Conservation (phyloP, 2,113 vertebrate species). For the Corythoichthys intestinalis region DNA sequence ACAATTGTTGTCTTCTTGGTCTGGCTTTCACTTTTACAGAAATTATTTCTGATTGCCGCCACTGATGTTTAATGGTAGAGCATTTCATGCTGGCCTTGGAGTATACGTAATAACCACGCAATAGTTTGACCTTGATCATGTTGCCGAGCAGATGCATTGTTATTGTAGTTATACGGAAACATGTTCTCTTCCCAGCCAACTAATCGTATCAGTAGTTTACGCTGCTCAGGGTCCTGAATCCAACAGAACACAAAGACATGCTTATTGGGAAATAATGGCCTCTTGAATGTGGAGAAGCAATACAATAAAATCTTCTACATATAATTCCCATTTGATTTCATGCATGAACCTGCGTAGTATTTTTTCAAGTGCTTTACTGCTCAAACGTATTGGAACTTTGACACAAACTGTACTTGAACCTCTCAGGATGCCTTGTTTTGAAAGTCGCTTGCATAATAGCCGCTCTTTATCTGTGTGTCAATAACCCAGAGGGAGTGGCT, state of each 20-base stretch:
- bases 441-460: constrained; percentile 24
- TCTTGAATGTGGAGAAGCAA: background rate
- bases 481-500: constrained; percentile 34
- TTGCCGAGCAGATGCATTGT: constrained; percentile 1
- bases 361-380: background rate
- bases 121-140: background rate
- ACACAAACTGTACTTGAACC: constrained; percentile 3
- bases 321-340: background rate
- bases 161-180: constrained; percentile 4
- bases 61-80: background rate
- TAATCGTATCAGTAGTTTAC: constrained; percentile 23
- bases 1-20: background rate
- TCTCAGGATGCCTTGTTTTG: constrained; percentile 28
- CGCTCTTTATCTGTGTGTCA: constrained; percentile 36
- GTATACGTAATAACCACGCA: background rate
- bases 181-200: constrained; percentile 19
- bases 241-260: constrained; percentile 5
- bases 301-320: background rate
- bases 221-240: constrained; percentile 19
- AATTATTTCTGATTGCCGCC: background rate
- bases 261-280: background rate
- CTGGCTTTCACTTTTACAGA: background rate
- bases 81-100: background rate
- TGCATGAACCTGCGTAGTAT: background rate
- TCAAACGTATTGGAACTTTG: constrained; percentile 1